Percentiles rank a stretch among this genome's conserved stretches.
Evolutionary conservation across 2,113 vertebrate genomes (phyloP).

Genomic region (Rhinoderma darwinii): DNA sequence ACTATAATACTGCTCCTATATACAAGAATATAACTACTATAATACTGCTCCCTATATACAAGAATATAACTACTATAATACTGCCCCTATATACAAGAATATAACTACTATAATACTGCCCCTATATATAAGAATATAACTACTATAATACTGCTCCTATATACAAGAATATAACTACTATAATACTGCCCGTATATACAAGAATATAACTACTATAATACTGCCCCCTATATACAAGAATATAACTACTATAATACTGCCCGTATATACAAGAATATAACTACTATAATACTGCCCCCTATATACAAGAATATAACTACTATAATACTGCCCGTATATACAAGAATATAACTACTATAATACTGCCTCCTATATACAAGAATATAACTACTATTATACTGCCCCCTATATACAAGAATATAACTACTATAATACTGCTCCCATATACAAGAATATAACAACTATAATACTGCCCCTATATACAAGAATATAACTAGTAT

Average conservation of each 20-base stretch:
- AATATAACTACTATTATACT: neutral
- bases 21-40: neutral
- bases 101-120: too few relatives aligned
- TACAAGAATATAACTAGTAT: neutral
- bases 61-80: too few relatives aligned
- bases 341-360: slow-evolving; percentile 15
- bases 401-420: neutral
- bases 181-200: too few relatives aligned
- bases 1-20: neutral
- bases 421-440: neutral
- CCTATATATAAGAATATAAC: too few relatives aligned
- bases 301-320: slow-evolving; percentile 7
- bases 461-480: neutral
- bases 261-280: neutral
- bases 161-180: too few relatives aligned
- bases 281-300: neutral
- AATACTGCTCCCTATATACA: too few relatives aligned
- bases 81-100: too few relatives aligned
- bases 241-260: slow-evolving; percentile 2
- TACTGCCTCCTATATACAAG: neutral
- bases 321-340: slow-evolving; percentile 10
- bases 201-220: too few relatives aligned
- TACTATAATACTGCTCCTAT: too few relatives aligned
- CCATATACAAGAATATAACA: slow-evolving; percentile 2
- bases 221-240: too few relatives aligned